phyloP scores from a whole-genome alignment of 2,888 invertebrate genomes.

The Drosophila atripex region DNA sequence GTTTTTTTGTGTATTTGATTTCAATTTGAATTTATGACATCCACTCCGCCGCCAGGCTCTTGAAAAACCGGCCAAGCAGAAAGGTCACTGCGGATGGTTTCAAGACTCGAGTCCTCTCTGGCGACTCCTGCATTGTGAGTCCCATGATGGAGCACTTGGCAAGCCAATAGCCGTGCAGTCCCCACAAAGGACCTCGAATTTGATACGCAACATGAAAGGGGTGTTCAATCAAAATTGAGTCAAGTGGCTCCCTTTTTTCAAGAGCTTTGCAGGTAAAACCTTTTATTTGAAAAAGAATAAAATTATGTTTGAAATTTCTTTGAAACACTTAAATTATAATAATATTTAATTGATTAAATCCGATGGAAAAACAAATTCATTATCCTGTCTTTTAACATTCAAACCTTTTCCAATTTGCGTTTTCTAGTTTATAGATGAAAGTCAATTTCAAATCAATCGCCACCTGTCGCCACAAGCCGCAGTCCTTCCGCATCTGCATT shows the following conservation, averaged over 20 bases:
- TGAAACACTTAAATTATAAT: too few species aligned
- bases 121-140: neutral
- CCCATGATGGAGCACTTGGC: slow-evolving; percentile 58
- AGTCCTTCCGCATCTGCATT: slow-evolving; percentile 9
- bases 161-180: slow-evolving; percentile 18
- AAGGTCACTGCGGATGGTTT: slow-evolving; percentile 58
- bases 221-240: slow-evolving; percentile 21
- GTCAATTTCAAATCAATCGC: slow-evolving; percentile 35
- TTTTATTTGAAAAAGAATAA: neutral
- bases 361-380: too few species aligned
- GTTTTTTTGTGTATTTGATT: slow-evolving; percentile 42
- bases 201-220: slow-evolving; percentile 18
- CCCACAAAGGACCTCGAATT: slow-evolving; percentile 7
- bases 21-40: slow-evolving; percentile 33
- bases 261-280: neutral
- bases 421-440: slow-evolving; percentile 15
- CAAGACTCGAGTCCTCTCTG: slow-evolving; percentile 1
- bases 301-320: neutral
- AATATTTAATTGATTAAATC: neutral
- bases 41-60: slow-evolving; percentile 7
- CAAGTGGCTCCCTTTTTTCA: neutral
- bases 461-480: slow-evolving; percentile 22
- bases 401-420: slow-evolving; percentile 2
- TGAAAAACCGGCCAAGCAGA: slow-evolving; percentile 43
- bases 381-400: neutral